Evolutionary conservation across 2,888 invertebrate species (phyloP).

Genomic region (Hypomecis punctinalis): DNA sequence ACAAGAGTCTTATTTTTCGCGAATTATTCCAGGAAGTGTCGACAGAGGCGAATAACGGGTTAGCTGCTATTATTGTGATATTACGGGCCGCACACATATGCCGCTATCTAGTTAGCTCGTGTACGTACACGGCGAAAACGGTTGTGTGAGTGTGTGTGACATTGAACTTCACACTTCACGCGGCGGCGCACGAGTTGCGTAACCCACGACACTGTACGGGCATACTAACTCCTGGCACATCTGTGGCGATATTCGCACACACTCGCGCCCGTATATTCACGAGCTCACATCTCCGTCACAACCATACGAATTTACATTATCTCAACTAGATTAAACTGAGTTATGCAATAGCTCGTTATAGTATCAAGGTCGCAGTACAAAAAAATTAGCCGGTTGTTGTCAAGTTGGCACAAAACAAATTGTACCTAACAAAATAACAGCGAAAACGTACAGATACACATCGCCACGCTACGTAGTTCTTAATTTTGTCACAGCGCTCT

Average conservation of each 20-base stretch:
- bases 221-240: conserved; percentile 21
- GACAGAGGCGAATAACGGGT: conserved; percentile 81
- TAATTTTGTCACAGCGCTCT: neutral
- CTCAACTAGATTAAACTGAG: conserved; percentile 36
- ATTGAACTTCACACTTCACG: conserved; percentile 85
- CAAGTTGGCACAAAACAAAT: conserved; percentile 12
- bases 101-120: conserved; percentile 50
- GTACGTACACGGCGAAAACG: conserved; percentile 42
- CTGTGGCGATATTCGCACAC: conserved; percentile 34
- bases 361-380: conserved; percentile 29
- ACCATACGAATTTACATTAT: conserved; percentile 42
- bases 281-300: conserved; percentile 25
- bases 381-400: conserved; percentile 24
- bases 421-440: neutral
- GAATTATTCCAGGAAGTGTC: conserved; percentile 79
- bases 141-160: conserved; percentile 74
- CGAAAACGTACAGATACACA: neutral
- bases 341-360: conserved; percentile 34
- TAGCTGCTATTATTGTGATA: conserved; percentile 77
- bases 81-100: conserved; percentile 58
- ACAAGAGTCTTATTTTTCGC: conserved; percentile 73
- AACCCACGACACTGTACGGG: conserved; percentile 55
- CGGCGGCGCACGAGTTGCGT: conserved; percentile 79
- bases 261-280: conserved; percentile 26
- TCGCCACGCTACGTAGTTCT: neutral